A percentile compares a stretch with the other conserved stretches of the same genome.
Conservation (phyloP, 2,888 invertebrate species). For the Neoaliturus tenellus region DNA sequence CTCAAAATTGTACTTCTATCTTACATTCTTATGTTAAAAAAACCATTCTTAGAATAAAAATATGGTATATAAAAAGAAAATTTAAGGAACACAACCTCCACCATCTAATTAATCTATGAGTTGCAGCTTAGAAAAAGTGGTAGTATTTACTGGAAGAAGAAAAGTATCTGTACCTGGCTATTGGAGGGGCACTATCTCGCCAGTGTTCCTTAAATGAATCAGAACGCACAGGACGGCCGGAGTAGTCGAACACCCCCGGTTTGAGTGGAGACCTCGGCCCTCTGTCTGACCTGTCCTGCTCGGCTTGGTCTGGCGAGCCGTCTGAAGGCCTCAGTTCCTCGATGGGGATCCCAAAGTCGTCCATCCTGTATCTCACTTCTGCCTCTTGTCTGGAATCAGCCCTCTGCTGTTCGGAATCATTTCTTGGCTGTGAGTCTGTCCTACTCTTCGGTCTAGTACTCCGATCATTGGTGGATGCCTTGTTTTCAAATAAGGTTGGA, state of each 20-base stretch:
- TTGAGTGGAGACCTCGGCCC: background rate
- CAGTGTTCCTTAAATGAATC: background rate
- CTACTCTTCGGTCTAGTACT: background rate
- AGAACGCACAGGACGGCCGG: background rate
- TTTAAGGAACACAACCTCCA: no score
- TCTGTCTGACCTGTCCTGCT: background rate
- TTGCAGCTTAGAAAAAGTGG: no score
- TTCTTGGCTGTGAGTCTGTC: background rate
- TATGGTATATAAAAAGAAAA: no score
- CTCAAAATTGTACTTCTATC: no score
- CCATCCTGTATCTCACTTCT: background rate
- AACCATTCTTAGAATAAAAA: no score
- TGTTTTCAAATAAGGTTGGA: background rate
- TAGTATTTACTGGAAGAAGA: no score
- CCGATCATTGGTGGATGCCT: background rate
- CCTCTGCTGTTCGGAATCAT: background rate
- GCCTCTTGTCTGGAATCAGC: background rate
- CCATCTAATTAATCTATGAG: no score
- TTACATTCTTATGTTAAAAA: no score
- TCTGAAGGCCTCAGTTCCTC: slow-evolving; percentile 12
- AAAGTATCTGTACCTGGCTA: slow-evolving; percentile 1
- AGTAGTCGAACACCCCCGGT: background rate
- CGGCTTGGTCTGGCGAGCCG: background rate
- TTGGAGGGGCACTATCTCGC: slow-evolving; percentile 21
- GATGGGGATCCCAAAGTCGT: slow-evolving; percentile 2